Conservation (phyloP, 2,888 invertebrate genomes). For the Brachyopa scutellaris region DNA sequence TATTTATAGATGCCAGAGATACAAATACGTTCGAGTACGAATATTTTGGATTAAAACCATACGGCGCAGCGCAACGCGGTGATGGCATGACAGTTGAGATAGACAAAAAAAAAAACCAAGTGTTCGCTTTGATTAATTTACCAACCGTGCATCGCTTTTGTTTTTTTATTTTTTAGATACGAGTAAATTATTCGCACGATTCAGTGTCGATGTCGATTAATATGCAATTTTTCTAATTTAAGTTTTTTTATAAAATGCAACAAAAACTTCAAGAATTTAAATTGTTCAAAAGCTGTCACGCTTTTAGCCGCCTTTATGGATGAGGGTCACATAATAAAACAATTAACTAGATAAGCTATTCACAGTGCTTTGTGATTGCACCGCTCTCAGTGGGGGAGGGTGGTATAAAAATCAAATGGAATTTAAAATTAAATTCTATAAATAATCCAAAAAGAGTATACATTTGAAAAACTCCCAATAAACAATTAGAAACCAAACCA, state of each 20-base stretch:
- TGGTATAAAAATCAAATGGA: too few species aligned
- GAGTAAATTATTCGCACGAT: background rate
- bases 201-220: conserved; percentile 14
- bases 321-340: background rate
- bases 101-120: background rate
- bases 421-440: too few species aligned
- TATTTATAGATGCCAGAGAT: conserved; percentile 29
- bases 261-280: background rate
- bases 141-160: background rate
- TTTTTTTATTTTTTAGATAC: background rate
- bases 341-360: background rate
- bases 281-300: conserved; percentile 17
- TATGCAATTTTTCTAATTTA: conserved; percentile 4
- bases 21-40: background rate
- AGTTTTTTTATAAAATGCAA: background rate
- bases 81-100: background rate
- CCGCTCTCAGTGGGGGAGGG: too few species aligned
- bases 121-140: conserved; percentile 12
- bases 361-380: too few species aligned
- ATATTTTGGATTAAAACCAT: background rate
- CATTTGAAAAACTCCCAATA: background rate
- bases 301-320: conserved; percentile 1
- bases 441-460: too few species aligned
- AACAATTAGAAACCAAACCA: conserved; percentile 15
- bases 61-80: too few species aligned